phyloP scores from a whole-genome alignment of 2,888 invertebrate genomes.

The Arge pagana region DNA sequence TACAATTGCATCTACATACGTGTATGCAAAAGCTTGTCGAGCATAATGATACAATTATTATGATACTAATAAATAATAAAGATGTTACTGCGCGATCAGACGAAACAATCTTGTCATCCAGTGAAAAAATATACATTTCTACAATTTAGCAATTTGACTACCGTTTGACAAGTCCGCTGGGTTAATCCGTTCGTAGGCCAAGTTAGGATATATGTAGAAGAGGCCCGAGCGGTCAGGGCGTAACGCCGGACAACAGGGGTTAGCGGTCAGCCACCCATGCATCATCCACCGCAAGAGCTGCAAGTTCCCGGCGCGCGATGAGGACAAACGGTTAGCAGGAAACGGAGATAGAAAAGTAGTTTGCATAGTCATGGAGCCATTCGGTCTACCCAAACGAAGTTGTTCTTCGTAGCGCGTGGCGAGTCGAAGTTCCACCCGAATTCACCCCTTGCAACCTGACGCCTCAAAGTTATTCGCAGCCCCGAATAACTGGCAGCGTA shows the following conservation, averaged over 20 bases:
- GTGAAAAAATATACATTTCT: too few relatives aligned
- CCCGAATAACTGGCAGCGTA: too few relatives aligned
- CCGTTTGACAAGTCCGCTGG: too few relatives aligned
- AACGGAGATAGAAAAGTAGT: conserved; percentile 18
- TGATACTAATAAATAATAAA: too few relatives aligned
- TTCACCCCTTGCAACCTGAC: conserved; percentile 11
- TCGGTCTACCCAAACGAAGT: conserved; percentile 40
- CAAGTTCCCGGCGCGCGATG: conserved; percentile 37
- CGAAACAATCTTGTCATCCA: too few relatives aligned
- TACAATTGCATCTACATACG: too few relatives aligned
- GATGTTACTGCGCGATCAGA: too few relatives aligned
- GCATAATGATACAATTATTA: too few relatives aligned
- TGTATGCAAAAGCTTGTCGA: too few relatives aligned
- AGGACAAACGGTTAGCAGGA: conserved; percentile 15
- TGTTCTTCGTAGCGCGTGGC: conserved; percentile 28
- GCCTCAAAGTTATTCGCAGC: conserved; percentile 9
- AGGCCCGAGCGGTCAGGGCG: neutral
- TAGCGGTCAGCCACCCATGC: conserved; percentile 46
- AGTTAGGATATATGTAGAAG: conserved; percentile 13
- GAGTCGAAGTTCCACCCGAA: conserved; percentile 11
- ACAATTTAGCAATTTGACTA: too few relatives aligned
- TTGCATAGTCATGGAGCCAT: conserved; percentile 37
- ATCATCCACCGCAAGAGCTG: conserved; percentile 47
- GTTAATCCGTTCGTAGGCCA: conserved; percentile 5
- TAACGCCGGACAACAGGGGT: conserved; percentile 31